These are phyloP conservation scores for Gryon sp. DNA, from an alignment of 1,140 invertebrate species.

Conservation along the genomic window DNA sequence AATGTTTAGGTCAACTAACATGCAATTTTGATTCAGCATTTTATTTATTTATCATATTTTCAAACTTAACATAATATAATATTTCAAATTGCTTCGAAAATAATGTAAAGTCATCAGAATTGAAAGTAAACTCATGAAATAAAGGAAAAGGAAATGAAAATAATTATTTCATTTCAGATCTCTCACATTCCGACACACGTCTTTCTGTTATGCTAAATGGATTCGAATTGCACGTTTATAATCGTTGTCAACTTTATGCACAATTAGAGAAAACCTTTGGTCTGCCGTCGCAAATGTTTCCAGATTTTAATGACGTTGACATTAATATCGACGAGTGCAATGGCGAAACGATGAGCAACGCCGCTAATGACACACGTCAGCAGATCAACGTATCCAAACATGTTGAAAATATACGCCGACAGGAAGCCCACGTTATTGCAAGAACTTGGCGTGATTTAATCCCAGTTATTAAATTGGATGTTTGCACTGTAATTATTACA, in stretches of 20 bases:
- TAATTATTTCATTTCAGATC: slow-evolving; percentile 83
- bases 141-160: no score
- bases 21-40: no score
- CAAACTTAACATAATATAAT: no score
- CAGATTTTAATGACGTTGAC: slow-evolving; percentile 76
- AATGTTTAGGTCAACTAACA: no score
- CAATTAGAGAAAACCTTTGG: slow-evolving; percentile 94
- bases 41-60: no score
- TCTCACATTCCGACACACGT: slow-evolving; percentile 96
- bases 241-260: slow-evolving; percentile 93
- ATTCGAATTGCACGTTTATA: slow-evolving; percentile 97
- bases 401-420: slow-evolving; percentile 75
- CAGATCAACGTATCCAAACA: slow-evolving; percentile 82
- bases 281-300: slow-evolving; percentile 87
- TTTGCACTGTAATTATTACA: slow-evolving; percentile 85
- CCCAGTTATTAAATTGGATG: slow-evolving; percentile 97
- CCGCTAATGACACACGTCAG: slow-evolving; percentile 81
- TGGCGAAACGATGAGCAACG: slow-evolving; percentile 78
- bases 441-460: slow-evolving; percentile 97
- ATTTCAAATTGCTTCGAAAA: no score
- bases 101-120: no score
- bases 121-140: no score
- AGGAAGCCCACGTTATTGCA: slow-evolving; percentile 83
- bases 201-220: slow-evolving; percentile 96
- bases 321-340: slow-evolving; percentile 70